Base-by-base conservation (phyloP, 2,113 vertebrate species). In the Paramormyrops kingsleyae region DNA sequence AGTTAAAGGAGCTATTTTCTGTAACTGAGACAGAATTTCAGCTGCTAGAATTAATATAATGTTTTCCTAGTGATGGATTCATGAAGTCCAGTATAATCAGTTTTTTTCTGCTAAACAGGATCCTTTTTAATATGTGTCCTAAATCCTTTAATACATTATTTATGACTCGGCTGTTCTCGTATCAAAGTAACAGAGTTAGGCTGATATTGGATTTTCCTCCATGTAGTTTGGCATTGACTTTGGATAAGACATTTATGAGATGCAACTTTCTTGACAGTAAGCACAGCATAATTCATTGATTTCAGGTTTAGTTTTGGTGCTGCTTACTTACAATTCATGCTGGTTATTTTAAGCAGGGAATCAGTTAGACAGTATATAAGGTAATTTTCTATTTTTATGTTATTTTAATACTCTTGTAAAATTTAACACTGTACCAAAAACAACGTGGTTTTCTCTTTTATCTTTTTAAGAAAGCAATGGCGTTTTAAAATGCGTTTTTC, bases 111-210 rank as follows among this genome's bases (percentile, higher is more conserved):
- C 90, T 94, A 92, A 94, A 92, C 83, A 92, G 94, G 91, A 90
- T 92, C 92, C 92, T 93, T 93, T 93, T 94, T 93, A 94, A 92
- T 93, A 91, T 93, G 91, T 92, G 93, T 92, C 93, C 92, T 92
- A 95, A 96, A 95, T 94, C 93, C 92, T 96, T 95, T 94, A 95
- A 95, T 96, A 93, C 94, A 96, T 96, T 95, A 96, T 96, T 95
- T 95, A 96, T 94, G 95, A 93, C 93, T 91, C 88, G 89, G 15
- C 91, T 92, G 92, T 93, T 93, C 93, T 92, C 94, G 93, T 94
- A 95, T 96, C 95, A 96, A 95, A 96, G 95, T 93, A 90, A 92
- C 88, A 94, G 91, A 92, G 94, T 50, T 88, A 94, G 91, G 90
- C 93, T 90, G 92, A 94, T 92, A 95, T 94, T 95, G 91, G 91